Evolutionary conservation across 2,888 invertebrate genomes (phyloP).

Genomic region (Scaptomyza caliginosa): DNA sequence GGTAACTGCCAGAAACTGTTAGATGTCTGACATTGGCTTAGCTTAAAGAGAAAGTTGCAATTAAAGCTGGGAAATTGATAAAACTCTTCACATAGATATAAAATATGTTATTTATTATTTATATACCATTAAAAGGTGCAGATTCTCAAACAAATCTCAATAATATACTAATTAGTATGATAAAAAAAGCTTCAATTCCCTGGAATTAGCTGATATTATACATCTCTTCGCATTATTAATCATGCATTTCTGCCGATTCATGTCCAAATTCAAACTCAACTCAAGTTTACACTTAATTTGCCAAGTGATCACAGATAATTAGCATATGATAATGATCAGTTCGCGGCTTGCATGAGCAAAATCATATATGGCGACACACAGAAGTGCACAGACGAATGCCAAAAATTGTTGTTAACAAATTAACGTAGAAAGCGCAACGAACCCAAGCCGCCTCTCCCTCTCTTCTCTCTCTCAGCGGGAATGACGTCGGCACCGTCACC

Average conservation of each 20-base stretch:
- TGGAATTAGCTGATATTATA: conserved; percentile 17
- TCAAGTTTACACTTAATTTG: conserved; percentile 50
- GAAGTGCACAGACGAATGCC: conserved; percentile 59
- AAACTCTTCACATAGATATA: not conserved
- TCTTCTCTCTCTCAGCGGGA: conserved; percentile 59
- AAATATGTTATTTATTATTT: not conserved
- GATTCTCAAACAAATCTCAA: not conserved
- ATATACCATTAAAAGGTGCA: not conserved
- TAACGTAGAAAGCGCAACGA: conserved; percentile 78
- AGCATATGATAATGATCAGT: conserved; percentile 48
- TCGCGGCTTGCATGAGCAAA: conserved; percentile 19
- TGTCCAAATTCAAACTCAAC: conserved; percentile 16
- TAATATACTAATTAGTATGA: not conserved
- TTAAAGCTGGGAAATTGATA: not conserved
- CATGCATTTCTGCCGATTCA: conserved; percentile 14
- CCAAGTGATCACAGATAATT: conserved; percentile 42
- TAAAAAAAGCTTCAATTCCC: not conserved
- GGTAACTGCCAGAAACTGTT: conserved; percentile 3
- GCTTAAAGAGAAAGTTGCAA: conserved; percentile 22
- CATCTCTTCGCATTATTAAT: conserved; percentile 1
- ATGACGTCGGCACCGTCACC: conserved; percentile 69
- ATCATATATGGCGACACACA: conserved; percentile 46
- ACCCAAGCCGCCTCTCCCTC: conserved; percentile 17
- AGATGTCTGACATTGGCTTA: not conserved
- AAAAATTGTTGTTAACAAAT: conserved; percentile 74